phyloP scores from a whole-genome alignment of 2,888 invertebrate species.

The Ischnura elegans region DNA sequence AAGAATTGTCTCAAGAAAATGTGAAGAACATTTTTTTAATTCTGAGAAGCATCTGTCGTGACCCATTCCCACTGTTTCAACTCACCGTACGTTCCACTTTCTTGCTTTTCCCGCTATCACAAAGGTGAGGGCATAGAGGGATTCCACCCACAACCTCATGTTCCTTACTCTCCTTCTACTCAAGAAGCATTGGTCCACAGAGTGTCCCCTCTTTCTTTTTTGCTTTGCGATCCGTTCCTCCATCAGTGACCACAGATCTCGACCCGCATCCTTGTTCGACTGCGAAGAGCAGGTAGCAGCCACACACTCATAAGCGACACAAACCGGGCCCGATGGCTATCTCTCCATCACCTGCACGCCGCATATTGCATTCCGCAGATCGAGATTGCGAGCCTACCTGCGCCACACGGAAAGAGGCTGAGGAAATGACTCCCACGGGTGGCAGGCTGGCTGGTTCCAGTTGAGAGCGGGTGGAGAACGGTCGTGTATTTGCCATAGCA shows the following conservation, averaged over 20 bases:
- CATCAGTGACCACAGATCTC: background rate
- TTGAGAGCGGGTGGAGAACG: background rate
- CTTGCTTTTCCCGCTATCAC: background rate
- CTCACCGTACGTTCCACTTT: background rate
- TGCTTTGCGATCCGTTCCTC: background rate
- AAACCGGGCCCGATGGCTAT: constrained; percentile 12
- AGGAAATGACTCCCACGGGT: background rate
- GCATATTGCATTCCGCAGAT: background rate
- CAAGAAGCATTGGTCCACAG: background rate
- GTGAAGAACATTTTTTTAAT: too few relatives aligned
- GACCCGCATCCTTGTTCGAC: background rate
- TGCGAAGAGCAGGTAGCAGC: background rate
- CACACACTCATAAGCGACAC: background rate
- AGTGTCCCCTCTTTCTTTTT: background rate
- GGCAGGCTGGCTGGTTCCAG: background rate
- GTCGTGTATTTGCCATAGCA: background rate
- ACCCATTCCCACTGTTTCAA: too few relatives aligned
- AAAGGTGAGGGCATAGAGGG: background rate
- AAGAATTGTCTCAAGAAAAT: too few relatives aligned
- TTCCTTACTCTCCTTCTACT: background rate
- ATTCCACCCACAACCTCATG: background rate
- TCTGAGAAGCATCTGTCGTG: too few relatives aligned
- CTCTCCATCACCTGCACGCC: background rate
- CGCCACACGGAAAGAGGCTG: background rate
- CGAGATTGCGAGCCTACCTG: background rate